These are phyloP conservation scores for Helostoma temminkii DNA, from an alignment of 2,797 vertebrate species.

Conservation along the genomic window DNA sequence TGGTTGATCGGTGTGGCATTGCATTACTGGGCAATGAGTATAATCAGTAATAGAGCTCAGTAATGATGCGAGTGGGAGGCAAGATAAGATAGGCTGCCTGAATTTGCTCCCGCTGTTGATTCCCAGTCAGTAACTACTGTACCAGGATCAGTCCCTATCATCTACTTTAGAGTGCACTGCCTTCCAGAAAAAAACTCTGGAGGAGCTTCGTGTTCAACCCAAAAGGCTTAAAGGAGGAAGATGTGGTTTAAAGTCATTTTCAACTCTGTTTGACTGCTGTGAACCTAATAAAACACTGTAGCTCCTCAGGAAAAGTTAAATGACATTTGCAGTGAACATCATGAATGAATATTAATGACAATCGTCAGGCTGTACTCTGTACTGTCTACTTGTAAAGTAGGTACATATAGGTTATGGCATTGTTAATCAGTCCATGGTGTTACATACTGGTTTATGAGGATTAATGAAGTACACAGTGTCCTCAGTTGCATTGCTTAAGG, in stretches of 20 bases:
- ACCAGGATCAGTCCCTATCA: constrained; percentile 44
- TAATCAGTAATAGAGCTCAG: constrained; percentile 56
- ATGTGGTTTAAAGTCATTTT: constrained; percentile 69
- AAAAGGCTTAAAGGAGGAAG: constrained; percentile 52
- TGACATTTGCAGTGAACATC: constrained; percentile 48
- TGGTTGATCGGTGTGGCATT: constrained; percentile 66
- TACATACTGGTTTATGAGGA: constrained; percentile 52
- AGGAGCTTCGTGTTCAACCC: constrained; percentile 53
- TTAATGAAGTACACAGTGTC: constrained; percentile 62
- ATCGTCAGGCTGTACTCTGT: constrained; percentile 30
- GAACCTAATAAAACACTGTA: constrained; percentile 7
- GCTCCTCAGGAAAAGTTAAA: constrained; percentile 59
- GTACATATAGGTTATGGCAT: constrained; percentile 27
- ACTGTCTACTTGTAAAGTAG: constrained; percentile 32
- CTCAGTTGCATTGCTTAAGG: constrained; percentile 59
- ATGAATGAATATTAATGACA: constrained; percentile 62
- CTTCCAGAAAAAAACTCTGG: constrained; percentile 69
- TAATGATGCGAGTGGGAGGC: constrained; percentile 68
- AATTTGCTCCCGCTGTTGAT: constrained; percentile 38
- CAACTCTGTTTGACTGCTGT: constrained; percentile 46
- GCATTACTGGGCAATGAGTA: constrained; percentile 54
- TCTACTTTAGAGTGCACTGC: constrained; percentile 38
- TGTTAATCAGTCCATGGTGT: constrained; percentile 34
- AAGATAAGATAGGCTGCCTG: constrained; percentile 54
- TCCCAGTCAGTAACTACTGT: constrained; percentile 44